Conservation (phyloP, 2,888 invertebrate species). For the Mythimna ferrago region DNA sequence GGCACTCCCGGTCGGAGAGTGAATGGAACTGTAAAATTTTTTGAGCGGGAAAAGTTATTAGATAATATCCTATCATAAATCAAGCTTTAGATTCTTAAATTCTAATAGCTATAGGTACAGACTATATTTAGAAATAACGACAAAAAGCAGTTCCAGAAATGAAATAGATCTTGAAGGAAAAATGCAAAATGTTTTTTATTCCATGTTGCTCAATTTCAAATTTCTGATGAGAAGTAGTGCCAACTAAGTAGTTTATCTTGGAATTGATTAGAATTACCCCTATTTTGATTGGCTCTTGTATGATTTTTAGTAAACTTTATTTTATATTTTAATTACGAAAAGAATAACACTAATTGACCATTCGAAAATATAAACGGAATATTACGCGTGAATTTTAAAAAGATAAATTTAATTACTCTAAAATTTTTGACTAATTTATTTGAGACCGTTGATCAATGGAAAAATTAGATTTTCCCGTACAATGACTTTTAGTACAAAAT, state of each 20-base stretch:
- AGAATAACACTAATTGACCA: not conserved
- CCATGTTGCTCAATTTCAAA: not conserved
- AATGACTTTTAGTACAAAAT: not conserved
- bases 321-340: not conserved
- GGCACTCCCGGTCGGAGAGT: too few relatives aligned
- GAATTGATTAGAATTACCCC: conserved; percentile 13
- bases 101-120: too few relatives aligned
- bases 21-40: too few relatives aligned
- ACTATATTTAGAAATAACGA: too few relatives aligned
- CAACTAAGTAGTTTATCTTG: not conserved
- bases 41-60: too few relatives aligned
- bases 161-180: not conserved
- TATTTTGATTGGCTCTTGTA: too few relatives aligned
- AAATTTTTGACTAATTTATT: not conserved
- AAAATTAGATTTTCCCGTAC: not conserved
- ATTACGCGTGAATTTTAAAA: not conserved
- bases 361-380: not conserved
- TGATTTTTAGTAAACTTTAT: not conserved
- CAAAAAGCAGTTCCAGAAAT: too few relatives aligned
- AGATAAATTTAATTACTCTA: not conserved
- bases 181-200: not conserved
- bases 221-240: conserved; percentile 21
- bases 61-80: too few relatives aligned
- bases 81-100: too few relatives aligned
- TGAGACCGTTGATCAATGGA: not conserved